Conservation (phyloP, 2,888 invertebrate species). For the Sinelater perroti region DNA sequence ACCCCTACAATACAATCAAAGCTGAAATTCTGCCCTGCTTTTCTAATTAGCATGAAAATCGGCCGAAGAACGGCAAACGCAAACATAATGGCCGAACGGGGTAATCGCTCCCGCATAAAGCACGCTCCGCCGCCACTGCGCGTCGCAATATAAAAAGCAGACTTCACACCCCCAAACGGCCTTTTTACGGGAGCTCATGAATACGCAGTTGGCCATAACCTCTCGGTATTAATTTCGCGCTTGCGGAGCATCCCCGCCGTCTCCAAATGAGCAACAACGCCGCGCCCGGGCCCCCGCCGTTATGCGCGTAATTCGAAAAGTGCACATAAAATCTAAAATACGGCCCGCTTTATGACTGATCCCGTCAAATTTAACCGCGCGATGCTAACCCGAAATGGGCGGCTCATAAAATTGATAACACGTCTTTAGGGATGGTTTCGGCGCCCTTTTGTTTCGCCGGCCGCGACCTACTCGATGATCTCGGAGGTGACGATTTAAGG, state of each 20-base stretch:
- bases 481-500: too few relatives aligned
- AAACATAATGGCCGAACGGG: too few relatives aligned
- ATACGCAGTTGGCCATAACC: neutral
- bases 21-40: too few relatives aligned
- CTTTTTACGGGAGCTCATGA: too few relatives aligned
- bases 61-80: too few relatives aligned
- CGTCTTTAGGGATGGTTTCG: conserved; percentile 7
- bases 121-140: too few relatives aligned
- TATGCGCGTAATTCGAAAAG: conserved; percentile 12
- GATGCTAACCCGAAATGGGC: conserved; percentile 8
- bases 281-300: neutral
- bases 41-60: too few relatives aligned
- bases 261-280: neutral
- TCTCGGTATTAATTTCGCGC: neutral
- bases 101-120: too few relatives aligned
- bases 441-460: conserved; percentile 4
- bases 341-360: conserved; percentile 6
- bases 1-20: too few relatives aligned
- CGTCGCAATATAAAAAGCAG: too few relatives aligned
- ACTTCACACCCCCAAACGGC: too few relatives aligned
- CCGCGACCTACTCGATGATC: neutral
- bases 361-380: conserved; percentile 6
- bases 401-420: conserved; percentile 17
- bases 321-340: conserved; percentile 16
- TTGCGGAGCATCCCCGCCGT: neutral